These are phyloP conservation scores for Danio choprae DNA, from an alignment of 2,797 vertebrate species.

Conservation along the genomic window DNA sequence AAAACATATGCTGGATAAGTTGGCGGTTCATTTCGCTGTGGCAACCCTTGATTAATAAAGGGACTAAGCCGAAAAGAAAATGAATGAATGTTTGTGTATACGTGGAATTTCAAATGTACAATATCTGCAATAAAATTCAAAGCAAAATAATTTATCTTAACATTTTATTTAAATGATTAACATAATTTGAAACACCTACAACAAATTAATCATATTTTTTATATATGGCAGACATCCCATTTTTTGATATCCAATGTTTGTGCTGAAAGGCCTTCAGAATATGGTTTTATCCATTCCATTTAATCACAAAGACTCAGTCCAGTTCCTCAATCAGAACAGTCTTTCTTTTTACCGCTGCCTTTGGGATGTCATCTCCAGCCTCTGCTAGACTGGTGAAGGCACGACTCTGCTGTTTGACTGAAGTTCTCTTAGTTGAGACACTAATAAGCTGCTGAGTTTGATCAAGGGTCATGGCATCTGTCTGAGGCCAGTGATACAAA, in stretches of 20 bases:
- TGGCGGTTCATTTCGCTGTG: too few relatives aligned
- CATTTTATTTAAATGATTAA: background rate
- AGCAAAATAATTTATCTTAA: background rate
- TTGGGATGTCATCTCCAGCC: conserved; percentile 24
- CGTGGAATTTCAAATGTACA: background rate
- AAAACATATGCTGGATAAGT: too few relatives aligned
- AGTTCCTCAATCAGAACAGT: conserved; percentile 75
- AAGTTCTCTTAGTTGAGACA: conserved; percentile 30
- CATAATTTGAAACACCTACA: conserved; percentile 6
- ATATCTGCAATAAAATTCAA: background rate
- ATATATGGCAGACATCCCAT: background rate
- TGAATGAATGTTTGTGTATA: too few relatives aligned
- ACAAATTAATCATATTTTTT: background rate
- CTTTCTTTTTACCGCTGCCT: conserved; percentile 27
- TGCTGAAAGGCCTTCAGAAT: background rate
- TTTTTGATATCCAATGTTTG: background rate
- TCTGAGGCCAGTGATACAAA: conserved; percentile 47
- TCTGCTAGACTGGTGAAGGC: conserved; percentile 36
- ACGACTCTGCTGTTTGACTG: conserved; percentile 21
- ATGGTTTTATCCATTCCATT: background rate
- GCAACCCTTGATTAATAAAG: too few relatives aligned
- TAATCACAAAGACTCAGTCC: conserved; percentile 62
- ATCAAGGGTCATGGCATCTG: conserved; percentile 5
- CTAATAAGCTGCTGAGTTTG: conserved; percentile 48
- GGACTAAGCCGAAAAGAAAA: too few relatives aligned